Evolutionary conservation across 2,797 vertebrate species (phyloP).

Genomic region (Phrynocephalus guinanensis): DNA sequence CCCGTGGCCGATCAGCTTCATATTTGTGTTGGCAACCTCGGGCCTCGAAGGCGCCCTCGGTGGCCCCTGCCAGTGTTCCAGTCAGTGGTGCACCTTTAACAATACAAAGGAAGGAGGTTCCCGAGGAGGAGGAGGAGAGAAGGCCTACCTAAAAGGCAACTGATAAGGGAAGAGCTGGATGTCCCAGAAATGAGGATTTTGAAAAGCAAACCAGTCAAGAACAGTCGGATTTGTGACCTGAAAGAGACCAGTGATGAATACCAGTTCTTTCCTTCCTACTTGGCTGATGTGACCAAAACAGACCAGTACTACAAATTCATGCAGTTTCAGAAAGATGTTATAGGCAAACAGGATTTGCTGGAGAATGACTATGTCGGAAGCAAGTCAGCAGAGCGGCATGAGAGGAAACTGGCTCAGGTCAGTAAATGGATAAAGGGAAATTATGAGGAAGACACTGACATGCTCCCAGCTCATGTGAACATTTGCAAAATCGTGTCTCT

Average conservation of each 20-base stretch:
- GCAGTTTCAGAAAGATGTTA: slow-evolving; percentile 66
- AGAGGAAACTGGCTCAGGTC: slow-evolving; percentile 78
- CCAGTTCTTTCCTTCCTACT: slow-evolving; percentile 52
- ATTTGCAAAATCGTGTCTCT: neutral
- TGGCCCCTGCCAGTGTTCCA: fast-evolving
- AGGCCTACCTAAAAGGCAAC: neutral
- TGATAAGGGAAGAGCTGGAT: slow-evolving; percentile 55
- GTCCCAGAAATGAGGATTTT: slow-evolving; percentile 57
- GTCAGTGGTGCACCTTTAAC: neutral
- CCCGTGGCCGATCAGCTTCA: neutral
- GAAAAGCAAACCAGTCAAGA: slow-evolving; percentile 16
- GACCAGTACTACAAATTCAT: slow-evolving; percentile 70
- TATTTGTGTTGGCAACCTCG: neutral
- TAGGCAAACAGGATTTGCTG: slow-evolving; percentile 64
- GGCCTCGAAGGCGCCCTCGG: neutral
- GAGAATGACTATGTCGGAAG: slow-evolving; percentile 51
- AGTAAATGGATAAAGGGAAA: slow-evolving; percentile 5
- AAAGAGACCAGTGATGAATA: slow-evolving; percentile 24
- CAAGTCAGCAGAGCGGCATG: slow-evolving; percentile 63
- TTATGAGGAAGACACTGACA: neutral
- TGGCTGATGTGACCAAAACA: slow-evolving; percentile 59
- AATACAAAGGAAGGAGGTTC: neutral
- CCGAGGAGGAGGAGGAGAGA: slow-evolving; percentile 19
- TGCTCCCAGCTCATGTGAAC: neutral
- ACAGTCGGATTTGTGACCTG: slow-evolving; percentile 39